These are phyloP conservation scores for Mythimna loreyi DNA, from an alignment of 2,888 invertebrate species.

Conservation along the genomic window DNA sequence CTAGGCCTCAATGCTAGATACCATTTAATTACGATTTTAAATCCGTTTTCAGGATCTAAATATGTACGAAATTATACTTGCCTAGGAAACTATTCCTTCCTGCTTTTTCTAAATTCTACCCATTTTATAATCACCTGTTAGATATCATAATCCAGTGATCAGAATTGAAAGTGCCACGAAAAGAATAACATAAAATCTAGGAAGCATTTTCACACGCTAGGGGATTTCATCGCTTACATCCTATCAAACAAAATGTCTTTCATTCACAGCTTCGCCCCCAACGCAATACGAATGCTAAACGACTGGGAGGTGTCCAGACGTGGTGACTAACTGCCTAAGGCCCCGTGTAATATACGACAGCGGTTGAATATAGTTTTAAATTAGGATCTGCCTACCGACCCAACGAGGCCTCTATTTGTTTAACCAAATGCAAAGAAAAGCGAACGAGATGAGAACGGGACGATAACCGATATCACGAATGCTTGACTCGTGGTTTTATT, in stretches of 20 bases:
- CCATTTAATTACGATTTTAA: neutral
- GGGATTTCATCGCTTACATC: slow-evolving; percentile 34
- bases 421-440: slow-evolving; percentile 81
- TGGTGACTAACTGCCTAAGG: slow-evolving; percentile 82
- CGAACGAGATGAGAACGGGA: slow-evolving; percentile 76
- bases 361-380: slow-evolving; percentile 87
- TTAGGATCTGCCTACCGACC: slow-evolving; percentile 85
- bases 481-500: slow-evolving; percentile 80
- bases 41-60: neutral
- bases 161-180: no score
- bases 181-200: no score
- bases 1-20: no score
- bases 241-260: slow-evolving; percentile 66
- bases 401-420: slow-evolving; percentile 85
- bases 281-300: slow-evolving; percentile 79
- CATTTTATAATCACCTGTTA: neutral
- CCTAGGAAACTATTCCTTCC: neutral
- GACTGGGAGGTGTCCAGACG: slow-evolving; percentile 82
- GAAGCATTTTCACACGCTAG: slow-evolving; percentile 10
- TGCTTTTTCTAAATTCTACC: neutral
- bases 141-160: neutral
- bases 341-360: slow-evolving; percentile 83
- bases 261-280: slow-evolving; percentile 53
- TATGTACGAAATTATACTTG: neutral
- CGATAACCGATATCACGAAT: slow-evolving; percentile 83